phyloP scores from a whole-genome alignment of 2,113 vertebrate genomes.

The Corythornis cristatus region DNA sequence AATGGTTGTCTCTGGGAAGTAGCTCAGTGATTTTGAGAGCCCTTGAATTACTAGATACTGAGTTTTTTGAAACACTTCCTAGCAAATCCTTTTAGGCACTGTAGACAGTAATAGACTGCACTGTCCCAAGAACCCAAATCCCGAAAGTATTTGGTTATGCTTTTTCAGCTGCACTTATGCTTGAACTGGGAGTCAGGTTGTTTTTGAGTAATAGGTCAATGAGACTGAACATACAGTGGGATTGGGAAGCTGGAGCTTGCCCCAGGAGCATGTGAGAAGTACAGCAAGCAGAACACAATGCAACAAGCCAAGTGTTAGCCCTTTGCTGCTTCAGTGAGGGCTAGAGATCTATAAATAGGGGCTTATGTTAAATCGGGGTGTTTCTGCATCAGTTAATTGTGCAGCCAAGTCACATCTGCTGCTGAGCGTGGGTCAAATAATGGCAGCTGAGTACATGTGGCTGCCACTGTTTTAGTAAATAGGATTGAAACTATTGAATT shows the following conservation, averaged over 20 bases:
- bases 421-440: not conserved
- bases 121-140: not conserved
- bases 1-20: not conserved
- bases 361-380: not conserved
- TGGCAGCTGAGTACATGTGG: not conserved
- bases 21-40: not conserved
- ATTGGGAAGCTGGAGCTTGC: not conserved
- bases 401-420: not conserved
- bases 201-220: not conserved
- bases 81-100: not conserved
- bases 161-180: not conserved
- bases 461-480: constrained; percentile 1
- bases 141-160: not conserved
- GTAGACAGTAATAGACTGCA: not conserved
- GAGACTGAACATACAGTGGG: not conserved
- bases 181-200: not conserved
- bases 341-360: not conserved
- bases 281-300: not conserved
- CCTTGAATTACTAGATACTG: not conserved
- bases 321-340: not conserved
- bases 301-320: not conserved
- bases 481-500: constrained; percentile 33
- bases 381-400: not conserved
- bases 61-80: not conserved
- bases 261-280: not conserved